Percentiles rank a stretch among this genome's conserved stretches.
Conservation (phyloP, 2,888 invertebrate genomes). For the Microplitis deprimator region DNA sequence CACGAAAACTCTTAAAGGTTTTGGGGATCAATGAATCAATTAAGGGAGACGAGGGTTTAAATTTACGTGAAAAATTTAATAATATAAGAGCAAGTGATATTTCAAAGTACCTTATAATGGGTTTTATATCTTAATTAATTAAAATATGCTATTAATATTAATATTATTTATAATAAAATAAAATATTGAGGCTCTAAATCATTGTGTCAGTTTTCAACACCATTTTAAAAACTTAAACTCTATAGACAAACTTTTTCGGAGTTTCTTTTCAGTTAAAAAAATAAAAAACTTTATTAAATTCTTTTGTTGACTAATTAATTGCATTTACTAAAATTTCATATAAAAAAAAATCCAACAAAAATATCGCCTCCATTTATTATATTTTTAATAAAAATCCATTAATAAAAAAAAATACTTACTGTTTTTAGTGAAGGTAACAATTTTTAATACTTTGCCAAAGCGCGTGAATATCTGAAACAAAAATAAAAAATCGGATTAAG, state of each 20-base stretch:
- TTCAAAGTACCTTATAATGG: too few species aligned
- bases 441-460: slow-evolving; percentile 98
- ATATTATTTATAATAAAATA: not conserved
- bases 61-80: slow-evolving; percentile 13
- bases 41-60: not conserved
- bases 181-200: slow-evolving; percentile 22
- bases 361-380: too few species aligned
- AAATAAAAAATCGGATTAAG: slow-evolving; percentile 40
- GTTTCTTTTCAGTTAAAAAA: slow-evolving; percentile 8
- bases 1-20: too few species aligned
- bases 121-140: slow-evolving; percentile 15
- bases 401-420: slow-evolving; percentile 81
- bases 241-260: slow-evolving; percentile 9
- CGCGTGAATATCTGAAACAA: slow-evolving; percentile 94
- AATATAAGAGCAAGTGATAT: slow-evolving; percentile 27
- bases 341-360: not conserved
- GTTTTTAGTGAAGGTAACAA: slow-evolving; percentile 99
- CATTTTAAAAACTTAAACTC: slow-evolving; percentile 18
- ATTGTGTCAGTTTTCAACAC: slow-evolving; percentile 3
- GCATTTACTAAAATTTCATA: not conserved
- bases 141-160: slow-evolving; percentile 27
- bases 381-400: not conserved
- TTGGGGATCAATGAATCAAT: too few species aligned
- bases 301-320: slow-evolving; percentile 21
- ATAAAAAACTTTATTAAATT: not conserved